Evolutionary conservation across 2,797 vertebrate genomes (phyloP).

Genomic region (Myotis planiceps): DNA sequence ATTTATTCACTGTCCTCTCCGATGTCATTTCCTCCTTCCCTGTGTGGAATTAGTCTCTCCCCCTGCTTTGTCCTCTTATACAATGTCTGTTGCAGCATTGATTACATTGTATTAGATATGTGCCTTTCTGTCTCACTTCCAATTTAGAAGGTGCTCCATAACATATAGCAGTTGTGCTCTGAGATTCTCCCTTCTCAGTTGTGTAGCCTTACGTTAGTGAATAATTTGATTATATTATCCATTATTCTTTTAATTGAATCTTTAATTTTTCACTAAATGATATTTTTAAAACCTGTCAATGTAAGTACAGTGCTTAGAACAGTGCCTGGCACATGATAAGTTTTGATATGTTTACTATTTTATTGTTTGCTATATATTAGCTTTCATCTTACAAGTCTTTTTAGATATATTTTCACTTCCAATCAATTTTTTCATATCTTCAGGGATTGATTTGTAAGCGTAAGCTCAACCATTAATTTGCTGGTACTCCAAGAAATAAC

Average conservation of each 20-base stretch:
- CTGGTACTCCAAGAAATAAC: neutral
- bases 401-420: neutral
- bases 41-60: neutral
- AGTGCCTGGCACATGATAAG: neutral
- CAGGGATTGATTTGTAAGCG: neutral
- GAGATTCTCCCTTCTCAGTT: neutral
- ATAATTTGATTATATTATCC: neutral
- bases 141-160: neutral
- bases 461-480: neutral
- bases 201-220: neutral
- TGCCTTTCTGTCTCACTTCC: neutral
- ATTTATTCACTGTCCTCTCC: neutral
- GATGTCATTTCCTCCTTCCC: neutral
- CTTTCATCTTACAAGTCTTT: neutral
- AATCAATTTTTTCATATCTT: neutral
- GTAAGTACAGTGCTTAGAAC: neutral
- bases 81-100: neutral
- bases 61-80: neutral
- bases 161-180: neutral
- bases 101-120: neutral
- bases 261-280: neutral
- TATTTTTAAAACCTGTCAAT: neutral
- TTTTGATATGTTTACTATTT: neutral
- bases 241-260: neutral
- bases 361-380: neutral